A percentile compares a stretch with the other conserved stretches of the same genome.
These are phyloP conservation scores for Conopomorpha cramerella DNA, from an alignment of 1,140 invertebrate genomes.

Conservation along the genomic window DNA sequence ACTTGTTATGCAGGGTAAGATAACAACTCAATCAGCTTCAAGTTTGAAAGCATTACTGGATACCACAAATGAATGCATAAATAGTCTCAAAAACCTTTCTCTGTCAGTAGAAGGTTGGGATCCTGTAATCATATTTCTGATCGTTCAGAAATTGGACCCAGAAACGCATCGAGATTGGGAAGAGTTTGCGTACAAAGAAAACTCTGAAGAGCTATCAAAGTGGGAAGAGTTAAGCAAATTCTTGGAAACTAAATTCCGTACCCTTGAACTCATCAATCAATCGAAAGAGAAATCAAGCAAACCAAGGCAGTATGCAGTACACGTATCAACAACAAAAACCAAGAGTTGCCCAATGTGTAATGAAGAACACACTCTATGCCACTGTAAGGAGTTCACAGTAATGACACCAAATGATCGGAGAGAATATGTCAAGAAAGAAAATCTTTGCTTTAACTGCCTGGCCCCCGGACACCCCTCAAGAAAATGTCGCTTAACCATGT, in stretches of 20 bases:
- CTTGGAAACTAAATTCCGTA: not conserved
- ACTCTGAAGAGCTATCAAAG: not conserved
- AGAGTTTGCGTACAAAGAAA: not conserved
- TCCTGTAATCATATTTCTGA: not conserved
- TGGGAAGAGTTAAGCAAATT: not conserved
- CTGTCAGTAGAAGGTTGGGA: not conserved
- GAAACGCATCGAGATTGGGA: not conserved
- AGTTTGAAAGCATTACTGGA: not conserved
- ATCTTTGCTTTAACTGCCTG: not conserved
- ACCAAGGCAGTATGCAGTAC: not conserved
- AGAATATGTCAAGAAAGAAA: not conserved
- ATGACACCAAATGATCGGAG: not conserved
- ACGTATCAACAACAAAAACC: not conserved
- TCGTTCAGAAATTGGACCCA: not conserved
- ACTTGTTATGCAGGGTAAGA: not conserved
- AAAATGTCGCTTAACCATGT: not conserved
- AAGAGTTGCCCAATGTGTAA: not conserved
- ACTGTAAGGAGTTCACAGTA: not conserved
- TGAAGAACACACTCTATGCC: not conserved
- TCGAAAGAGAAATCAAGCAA: not conserved
- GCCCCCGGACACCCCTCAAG: not conserved
- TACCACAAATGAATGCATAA: not conserved
- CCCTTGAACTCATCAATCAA: not conserved
- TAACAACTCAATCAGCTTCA: not conserved
- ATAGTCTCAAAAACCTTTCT: not conserved